Evolutionary conservation across 2,113 vertebrate species (phyloP).

Genomic region (Alexandromys fortis): DNA sequence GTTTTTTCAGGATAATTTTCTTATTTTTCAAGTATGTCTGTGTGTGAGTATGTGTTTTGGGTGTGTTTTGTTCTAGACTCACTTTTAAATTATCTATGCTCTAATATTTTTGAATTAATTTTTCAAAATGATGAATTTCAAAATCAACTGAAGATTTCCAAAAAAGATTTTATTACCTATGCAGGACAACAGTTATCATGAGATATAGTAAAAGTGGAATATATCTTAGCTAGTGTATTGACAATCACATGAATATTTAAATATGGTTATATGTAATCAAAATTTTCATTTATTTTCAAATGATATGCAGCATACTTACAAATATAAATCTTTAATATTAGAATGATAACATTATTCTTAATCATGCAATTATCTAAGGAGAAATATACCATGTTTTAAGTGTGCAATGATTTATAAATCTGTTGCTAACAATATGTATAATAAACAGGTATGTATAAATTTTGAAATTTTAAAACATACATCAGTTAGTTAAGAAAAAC

Average conservation of each 20-base stretch:
- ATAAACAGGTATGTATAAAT: neutral
- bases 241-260: neutral
- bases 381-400: neutral
- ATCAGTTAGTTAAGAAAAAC: neutral
- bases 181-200: neutral
- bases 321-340: neutral
- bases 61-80: neutral
- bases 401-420: neutral
- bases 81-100: neutral
- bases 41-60: accelerated
- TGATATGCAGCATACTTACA: neutral
- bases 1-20: neutral
- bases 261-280: neutral
- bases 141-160: neutral
- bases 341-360: neutral
- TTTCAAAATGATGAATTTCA: neutral
- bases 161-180: neutral
- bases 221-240: neutral
- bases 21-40: neutral
- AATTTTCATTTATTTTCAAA: conserved; percentile 30
- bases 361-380: neutral
- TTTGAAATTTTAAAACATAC: neutral
- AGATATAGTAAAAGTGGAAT: neutral
- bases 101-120: neutral
- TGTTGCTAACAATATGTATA: neutral